Evolutionary conservation across 2,113 vertebrate species (phyloP).

Genomic region (Corythornis cristatus): DNA sequence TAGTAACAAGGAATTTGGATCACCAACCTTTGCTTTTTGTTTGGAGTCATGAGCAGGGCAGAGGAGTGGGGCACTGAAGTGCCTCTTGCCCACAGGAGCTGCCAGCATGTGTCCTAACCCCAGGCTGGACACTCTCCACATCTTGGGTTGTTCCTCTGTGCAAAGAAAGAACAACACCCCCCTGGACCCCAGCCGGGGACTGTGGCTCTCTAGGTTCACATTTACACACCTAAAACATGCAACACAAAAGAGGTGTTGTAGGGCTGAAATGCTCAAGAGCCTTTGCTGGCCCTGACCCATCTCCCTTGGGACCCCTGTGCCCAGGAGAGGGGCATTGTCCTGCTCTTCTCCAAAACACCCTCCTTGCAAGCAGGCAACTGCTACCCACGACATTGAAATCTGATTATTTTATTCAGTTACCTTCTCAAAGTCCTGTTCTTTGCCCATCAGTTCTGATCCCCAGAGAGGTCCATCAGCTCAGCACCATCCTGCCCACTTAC

Average conservation of each 20-base stretch:
- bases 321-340: neutral
- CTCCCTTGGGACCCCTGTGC: accelerated
- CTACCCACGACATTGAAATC: neutral
- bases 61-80: accelerated
- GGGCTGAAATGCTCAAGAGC: neutral
- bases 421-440: accelerated
- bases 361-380: neutral
- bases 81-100: no score
- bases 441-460: neutral
- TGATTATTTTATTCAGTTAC: accelerated
- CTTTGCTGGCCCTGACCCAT: neutral
- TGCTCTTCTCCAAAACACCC: neutral
- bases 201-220: accelerated
- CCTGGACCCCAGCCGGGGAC: neutral
- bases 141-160: neutral
- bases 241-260: accelerated
- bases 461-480: accelerated
- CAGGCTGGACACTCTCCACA: neutral
- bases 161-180: accelerated
- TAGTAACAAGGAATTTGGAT: neutral
- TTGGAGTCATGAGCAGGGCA: accelerated
- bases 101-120: neutral
- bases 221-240: accelerated
- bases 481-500: neutral
- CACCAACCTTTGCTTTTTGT: accelerated